Base-by-base conservation (phyloP, 2,888 invertebrate species). In the Phasia obesa region DNA sequence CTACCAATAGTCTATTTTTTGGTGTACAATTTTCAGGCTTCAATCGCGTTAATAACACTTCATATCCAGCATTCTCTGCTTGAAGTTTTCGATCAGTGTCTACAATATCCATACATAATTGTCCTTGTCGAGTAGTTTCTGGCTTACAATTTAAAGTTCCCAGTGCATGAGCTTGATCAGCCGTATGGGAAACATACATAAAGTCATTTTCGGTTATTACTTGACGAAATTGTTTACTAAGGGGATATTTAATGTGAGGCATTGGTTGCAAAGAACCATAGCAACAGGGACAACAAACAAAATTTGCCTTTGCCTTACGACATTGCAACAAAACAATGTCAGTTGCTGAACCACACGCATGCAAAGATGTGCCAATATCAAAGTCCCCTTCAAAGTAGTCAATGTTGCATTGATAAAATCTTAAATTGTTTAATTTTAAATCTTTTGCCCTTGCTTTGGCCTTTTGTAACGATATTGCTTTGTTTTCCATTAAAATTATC, bases 311-410 rank as follows among this genome's bases (percentile, higher is more conserved):
- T 15, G 93, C 94, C 59, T 93, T 92, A 15, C 96, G 93, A 90
- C 98, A 98, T 88, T 95, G 95, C 86, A 96, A 94, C 64, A 98
- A 92, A 0, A 98, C 98, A 81, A 98, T 93, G 91, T 99, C 99
- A 1, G 97, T 98, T 1, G 98, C 98, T 13, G 97, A 95, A 0
- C 98, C 98, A 92, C 98, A 99, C 3, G 98, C 98, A 92, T 98
- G 98, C 38, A 99, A 92, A 4, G 96, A 96, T 42, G 96, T 94
- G 0, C 98, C 98, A 80, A 99, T 93, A 88, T 97, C 94, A 92
- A 98, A 97, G 62, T 93, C 89, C 0, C 97, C 94, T 90, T 93
- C 93, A 89, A 97, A 98, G 89, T 97, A 98, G 90, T 97, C 96
- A 86, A 98, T 93, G 92, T 99, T 99, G 88, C 97, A 96, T 92